Evolutionary conservation across 2,113 vertebrate genomes (phyloP), one percentile per base, ranked within the genome.

Genomic region (Ceyx cyanopectus): DNA sequence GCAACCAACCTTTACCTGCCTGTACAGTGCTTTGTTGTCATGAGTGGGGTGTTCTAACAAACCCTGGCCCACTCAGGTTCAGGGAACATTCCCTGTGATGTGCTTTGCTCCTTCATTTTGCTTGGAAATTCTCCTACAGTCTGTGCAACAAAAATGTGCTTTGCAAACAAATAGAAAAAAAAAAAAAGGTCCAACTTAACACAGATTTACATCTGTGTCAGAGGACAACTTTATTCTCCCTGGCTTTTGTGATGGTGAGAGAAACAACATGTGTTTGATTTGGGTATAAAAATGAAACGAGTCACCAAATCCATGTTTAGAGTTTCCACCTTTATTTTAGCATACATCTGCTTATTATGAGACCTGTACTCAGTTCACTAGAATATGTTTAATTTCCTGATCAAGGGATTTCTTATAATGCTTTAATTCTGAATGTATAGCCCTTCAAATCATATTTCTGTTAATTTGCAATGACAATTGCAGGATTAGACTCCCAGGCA

Each of bases 401-500:
- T 70, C 37, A 84, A 81, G 32, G 80, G 58, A 37, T 82, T 89
- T 60, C 67, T 69, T 86, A 45, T 50, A 45, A 43, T 79, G 27
- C 54, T 69, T 78, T 67, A 58, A 58, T 32, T 48, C 57, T 84
- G 65, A 75, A 29, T 54, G 4, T 60, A 41, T 20, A 88, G 57
- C 29, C 2, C 29, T 86, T 92, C 66, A 83, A 83, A 86, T 75
- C 16, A 26, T 26, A 66, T 70, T 86, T 84, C 73, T 68, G 18
- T 57, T 81, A 48, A 78, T 78, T 85, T 86, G n/a, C 62, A 78
- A 5, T 54, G 76, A 72, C 58, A 81, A 5, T 62, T 60, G 77
- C 72, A 86, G 85, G 88, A 96, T 87, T 84, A 84, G 54, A 65
- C 30, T 86, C 90, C 66, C 54, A 90, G 85, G 57, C 11, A 86